Evolutionary conservation across 1,140 invertebrate genomes (phyloP), one percentile per base, ranked within the genome.

Genomic region (Drosophila obscura): DNA sequence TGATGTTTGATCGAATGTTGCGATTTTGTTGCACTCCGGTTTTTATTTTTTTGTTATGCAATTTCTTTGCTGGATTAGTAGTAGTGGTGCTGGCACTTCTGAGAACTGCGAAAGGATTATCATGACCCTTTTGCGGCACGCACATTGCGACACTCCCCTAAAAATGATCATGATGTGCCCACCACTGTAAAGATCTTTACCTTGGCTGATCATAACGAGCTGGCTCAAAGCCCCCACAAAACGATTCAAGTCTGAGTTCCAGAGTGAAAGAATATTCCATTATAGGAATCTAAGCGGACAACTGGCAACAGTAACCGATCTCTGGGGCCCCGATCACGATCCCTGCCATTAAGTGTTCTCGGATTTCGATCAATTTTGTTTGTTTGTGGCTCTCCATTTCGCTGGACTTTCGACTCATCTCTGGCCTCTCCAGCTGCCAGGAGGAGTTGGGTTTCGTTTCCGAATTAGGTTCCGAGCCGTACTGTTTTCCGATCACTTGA

Each of bases 1-100:
- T 85, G 82, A 78, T 75, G 65, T 85, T 87, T 69, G 82, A 74
- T 78, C 39, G 61, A 78, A 77, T 81, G 62, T 85, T 87, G 82
- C 81, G 81, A 85, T 85, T 87, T 84, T 72, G 13, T 49, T 24
- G 49, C 56, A 15, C 28, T 46, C 52, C n/a, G 26, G 16, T 19
- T 19, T 19, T 19, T 19, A 1, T 16, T 45, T n/a, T 45, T 68
- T 85, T 80, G 67, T 78, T 82, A 75, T 78, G 77, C 65, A 77
- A 87, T 71, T 65, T 77, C 44, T 46, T n/a, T 8, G 11, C 43
- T 11, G 50, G 50, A 50, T 73, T 61, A 72, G 19, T 39, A 31
- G 13, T 44, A 9, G 16, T 45, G 9, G 9, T 53, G n/a, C 19
- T 39, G 15, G 26, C 16, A 19, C 13, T 77, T 80, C 68, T 24